These are phyloP conservation scores for Drosophila eugracilis DNA, from an alignment of 1,140 invertebrate species.

Conservation along the genomic window DNA sequence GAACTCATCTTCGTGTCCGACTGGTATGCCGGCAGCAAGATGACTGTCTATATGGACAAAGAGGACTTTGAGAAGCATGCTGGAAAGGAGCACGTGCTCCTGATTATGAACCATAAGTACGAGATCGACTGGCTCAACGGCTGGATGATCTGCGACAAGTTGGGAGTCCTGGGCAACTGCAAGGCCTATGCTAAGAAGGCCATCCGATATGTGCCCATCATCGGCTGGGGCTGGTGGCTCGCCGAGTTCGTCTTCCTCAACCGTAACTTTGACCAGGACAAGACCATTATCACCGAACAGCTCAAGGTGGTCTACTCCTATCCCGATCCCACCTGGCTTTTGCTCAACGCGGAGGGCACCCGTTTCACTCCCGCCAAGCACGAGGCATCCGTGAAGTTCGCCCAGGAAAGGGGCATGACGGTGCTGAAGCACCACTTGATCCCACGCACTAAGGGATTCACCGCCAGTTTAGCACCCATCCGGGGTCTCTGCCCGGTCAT, in stretches of 20 bases:
- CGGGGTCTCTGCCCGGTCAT: slow-evolving; percentile 92
- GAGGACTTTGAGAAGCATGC: slow-evolving; percentile 92
- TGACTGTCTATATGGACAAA: slow-evolving; percentile 91
- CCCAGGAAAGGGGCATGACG: slow-evolving; percentile 93
- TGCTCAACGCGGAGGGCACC: slow-evolving; percentile 98
- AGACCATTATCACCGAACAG: slow-evolving; percentile 91
- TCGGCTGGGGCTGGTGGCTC: slow-evolving; percentile 98
- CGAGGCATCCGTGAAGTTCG: slow-evolving; percentile 94
- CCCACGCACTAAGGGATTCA: slow-evolving; percentile 97
- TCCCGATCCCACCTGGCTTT: slow-evolving; percentile 94
- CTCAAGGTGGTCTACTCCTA: slow-evolving; percentile 93
- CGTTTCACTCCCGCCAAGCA: slow-evolving; percentile 95
- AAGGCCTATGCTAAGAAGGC: slow-evolving; percentile 98
- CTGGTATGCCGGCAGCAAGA: slow-evolving; percentile 94
- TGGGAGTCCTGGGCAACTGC: slow-evolving; percentile 93
- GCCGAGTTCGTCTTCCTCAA: slow-evolving; percentile 97
- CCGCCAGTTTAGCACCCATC: slow-evolving; percentile 89
- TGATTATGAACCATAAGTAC: slow-evolving; percentile 97
- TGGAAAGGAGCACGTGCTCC: slow-evolving; percentile 94
- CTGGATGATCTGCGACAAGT: slow-evolving; percentile 93
- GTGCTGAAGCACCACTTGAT: slow-evolving; percentile 95
- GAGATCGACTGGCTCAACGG: slow-evolving; percentile 98
- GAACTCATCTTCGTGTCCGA: slow-evolving; percentile 96
- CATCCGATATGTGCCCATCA: slow-evolving; percentile 95
- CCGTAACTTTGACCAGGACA: slow-evolving; percentile 96